Conservation (phyloP, 2,113 vertebrate species). For the Hydrochoerus hydrochaeris region DNA sequence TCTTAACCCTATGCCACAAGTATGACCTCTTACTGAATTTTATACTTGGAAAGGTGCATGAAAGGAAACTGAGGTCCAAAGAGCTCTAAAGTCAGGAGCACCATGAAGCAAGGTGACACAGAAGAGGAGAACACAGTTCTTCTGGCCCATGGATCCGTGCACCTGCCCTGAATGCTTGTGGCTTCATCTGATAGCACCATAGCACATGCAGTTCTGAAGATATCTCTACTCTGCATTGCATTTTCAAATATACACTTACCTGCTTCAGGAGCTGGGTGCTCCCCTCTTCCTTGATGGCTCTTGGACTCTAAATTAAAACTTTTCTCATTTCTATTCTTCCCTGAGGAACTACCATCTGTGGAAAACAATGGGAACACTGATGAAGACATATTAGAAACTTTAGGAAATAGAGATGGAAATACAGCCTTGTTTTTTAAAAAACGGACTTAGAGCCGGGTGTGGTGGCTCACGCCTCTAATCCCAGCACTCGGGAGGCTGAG, state of each 20-base stretch:
- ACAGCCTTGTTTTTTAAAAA: neutral
- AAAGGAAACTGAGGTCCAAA: neutral
- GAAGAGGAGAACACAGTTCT: neutral
- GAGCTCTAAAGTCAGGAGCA: neutral
- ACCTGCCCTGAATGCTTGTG: neutral
- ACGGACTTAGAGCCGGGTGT: too few relatives aligned
- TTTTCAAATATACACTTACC: constrained; percentile 83
- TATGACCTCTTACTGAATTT: neutral
- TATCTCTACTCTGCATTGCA: neutral
- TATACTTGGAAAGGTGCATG: neutral
- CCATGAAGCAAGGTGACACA: rapidly evolving
- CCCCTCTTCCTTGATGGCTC: constrained; percentile 82
- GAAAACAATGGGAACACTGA: constrained; percentile 46
- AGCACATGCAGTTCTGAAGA: neutral
- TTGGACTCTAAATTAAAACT: constrained; percentile 86
- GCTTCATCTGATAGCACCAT: neutral
- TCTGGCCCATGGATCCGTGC: neutral
- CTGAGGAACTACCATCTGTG: constrained; percentile 86
- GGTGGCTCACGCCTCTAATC: too few relatives aligned
- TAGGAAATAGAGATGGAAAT: neutral
- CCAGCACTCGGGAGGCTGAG: too few relatives aligned
- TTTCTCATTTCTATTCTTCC: constrained; percentile 82
- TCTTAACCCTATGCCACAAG: neutral
- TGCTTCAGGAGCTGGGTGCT: constrained; percentile 92
- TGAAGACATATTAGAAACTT: neutral